These are phyloP conservation scores for Kuschelorhynchus macadamiae DNA, from an alignment of 2,888 invertebrate genomes.

Conservation along the genomic window DNA sequence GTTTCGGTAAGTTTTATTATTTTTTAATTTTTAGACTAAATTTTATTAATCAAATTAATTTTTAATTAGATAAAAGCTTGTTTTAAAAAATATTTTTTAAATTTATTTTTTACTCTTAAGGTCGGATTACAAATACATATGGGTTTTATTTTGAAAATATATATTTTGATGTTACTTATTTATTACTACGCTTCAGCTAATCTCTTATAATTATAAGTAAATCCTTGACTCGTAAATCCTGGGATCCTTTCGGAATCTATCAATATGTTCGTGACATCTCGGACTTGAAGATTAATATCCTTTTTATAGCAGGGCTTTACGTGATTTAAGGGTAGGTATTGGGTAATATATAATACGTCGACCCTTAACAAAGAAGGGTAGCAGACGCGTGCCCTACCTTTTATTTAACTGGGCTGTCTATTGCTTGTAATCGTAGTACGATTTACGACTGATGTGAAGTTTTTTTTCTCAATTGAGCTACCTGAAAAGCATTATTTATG, in stretches of 20 bases:
- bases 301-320: slow-evolving; percentile 40
- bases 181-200: no score
- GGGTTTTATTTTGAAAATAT: no score
- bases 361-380: slow-evolving; percentile 30
- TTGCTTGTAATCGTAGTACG: not conserved
- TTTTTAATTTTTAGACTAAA: no score
- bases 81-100: no score
- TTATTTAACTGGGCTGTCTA: slow-evolving; percentile 4
- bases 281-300: slow-evolving; percentile 40
- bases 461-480: no score
- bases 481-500: no score
- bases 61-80: no score
- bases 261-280: slow-evolving; percentile 39
- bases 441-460: not conserved
- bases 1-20: no score
- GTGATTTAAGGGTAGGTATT: slow-evolving; percentile 43
- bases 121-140: no score
- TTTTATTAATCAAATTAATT: no score
- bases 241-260: slow-evolving; percentile 11
- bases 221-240: not conserved
- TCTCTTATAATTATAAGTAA: not conserved
- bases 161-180: no score
- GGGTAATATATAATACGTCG: slow-evolving; percentile 36
- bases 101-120: no score
- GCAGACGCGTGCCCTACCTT: slow-evolving; percentile 36